phyloP scores from a whole-genome alignment of 2,797 vertebrate species.

The Orestias chungarensis region DNA sequence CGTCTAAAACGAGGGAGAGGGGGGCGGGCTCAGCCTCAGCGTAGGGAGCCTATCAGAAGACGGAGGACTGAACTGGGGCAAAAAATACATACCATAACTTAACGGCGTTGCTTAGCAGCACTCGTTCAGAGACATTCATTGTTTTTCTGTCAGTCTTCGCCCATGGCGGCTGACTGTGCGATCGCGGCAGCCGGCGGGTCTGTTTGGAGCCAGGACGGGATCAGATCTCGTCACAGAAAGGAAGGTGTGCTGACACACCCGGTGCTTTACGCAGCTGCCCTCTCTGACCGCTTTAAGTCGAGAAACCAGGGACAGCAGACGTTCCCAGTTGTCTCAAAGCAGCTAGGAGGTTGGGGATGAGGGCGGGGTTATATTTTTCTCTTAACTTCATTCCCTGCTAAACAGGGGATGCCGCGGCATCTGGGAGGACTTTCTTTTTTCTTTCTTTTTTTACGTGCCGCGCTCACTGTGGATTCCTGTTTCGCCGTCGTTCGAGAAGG shows the following conservation, averaged over 20 bases:
- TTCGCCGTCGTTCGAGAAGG: constrained; percentile 45
- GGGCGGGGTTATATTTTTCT: constrained; percentile 32
- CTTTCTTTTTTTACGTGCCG: constrained; percentile 41
- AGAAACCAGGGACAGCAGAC: constrained; percentile 61
- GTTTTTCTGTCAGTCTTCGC: constrained; percentile 64
- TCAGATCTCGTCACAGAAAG: constrained; percentile 32
- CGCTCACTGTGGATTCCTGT: constrained; percentile 73
- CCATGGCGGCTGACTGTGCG: constrained; percentile 47
- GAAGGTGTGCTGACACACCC: constrained; percentile 27
- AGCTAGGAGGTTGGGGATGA: constrained; percentile 40
- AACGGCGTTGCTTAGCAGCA: constrained; percentile 47
- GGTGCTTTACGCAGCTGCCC: constrained; percentile 70
- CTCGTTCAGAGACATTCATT: constrained; percentile 60
- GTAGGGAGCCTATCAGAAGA: constrained; percentile 78
- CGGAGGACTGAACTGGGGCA: constrained; percentile 65
- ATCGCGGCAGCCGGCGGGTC: constrained; percentile 36
- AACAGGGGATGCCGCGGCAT: constrained; percentile 37
- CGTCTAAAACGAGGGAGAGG: constrained; percentile 61
- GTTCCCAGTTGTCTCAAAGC: constrained; percentile 33
- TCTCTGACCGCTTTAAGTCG: constrained; percentile 43
- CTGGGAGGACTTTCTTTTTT: constrained; percentile 28
- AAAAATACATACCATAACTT: constrained; percentile 31
- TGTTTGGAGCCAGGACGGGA: constrained; percentile 35
- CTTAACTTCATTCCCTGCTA: constrained; percentile 49
- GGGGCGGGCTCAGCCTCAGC: constrained; percentile 73